These are phyloP conservation scores for Oligia fasciuncula DNA, from an alignment of 2,888 invertebrate species.

Conservation along the genomic window DNA sequence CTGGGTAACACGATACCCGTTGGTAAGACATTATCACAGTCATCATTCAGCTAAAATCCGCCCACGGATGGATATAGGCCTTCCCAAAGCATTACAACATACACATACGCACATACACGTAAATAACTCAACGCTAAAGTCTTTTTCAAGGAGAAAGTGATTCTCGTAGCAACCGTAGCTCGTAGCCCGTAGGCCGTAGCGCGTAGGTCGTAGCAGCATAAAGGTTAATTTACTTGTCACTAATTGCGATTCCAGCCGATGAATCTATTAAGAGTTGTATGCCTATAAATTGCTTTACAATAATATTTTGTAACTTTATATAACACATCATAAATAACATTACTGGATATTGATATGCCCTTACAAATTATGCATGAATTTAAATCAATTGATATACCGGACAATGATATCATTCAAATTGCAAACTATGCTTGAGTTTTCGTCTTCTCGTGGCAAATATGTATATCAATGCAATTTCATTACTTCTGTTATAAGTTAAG, in stretches of 20 bases:
- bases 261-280: background rate
- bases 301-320: background rate
- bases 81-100: background rate
- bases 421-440: too few species aligned
- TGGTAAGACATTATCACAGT: background rate
- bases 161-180: conserved; percentile 37
- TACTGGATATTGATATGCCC: too few species aligned
- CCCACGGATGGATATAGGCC: background rate
- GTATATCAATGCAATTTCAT: too few species aligned
- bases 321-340: background rate
- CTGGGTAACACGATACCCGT: background rate
- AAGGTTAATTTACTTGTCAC: conserved; percentile 37
- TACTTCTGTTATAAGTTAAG: background rate
- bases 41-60: background rate
- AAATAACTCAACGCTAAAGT: background rate
- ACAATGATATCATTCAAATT: background rate
- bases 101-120: background rate
- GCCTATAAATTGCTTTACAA: background rate
- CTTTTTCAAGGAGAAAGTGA: conserved; percentile 25
- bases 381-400: background rate
- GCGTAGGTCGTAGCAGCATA: conserved; percentile 50
- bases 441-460: background rate
- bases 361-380: background rate
- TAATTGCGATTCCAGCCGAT: conserved; percentile 10
- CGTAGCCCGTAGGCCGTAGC: conserved; percentile 51